Evolutionary conservation across 2,113 vertebrate genomes (phyloP), one percentile per base, ranked within the genome.

Genomic region (Sinocyclocheilus maitianheensis): DNA sequence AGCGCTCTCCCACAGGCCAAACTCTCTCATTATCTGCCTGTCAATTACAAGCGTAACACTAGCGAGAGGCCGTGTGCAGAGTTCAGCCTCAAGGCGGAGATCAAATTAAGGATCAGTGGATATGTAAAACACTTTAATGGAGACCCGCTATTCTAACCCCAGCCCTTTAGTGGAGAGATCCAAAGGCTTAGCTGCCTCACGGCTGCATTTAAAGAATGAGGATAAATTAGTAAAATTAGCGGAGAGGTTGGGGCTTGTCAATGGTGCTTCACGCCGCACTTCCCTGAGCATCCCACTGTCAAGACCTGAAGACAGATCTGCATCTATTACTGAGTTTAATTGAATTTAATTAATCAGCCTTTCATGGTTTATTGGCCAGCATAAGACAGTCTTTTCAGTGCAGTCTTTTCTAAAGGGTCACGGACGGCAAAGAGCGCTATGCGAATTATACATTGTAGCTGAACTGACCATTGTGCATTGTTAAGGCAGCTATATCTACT

Each of bases 71-170:
- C 77, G 71, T 77, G 76, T 60, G 16, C 65, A 80, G 75, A 77
- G 53, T 24, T 65, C 80, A 69, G 80, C 81, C 71, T 51, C 6
- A 63, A 83, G 78, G 78, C 60, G 63, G 77, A 84, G 85, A 87
- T 74, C 69, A 81, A 62, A 88, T 87, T 76, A 85, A 78, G 16
- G 77, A 84, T 82, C 81, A 85, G 67, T 24, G 30, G 77, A 77
- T 79, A 85, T 85, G 82, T 62, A 86, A 82, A 83, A 40, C 40
- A 48, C 81, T 67, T 72, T 88, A 88, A 91, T 87, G 80, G 77
- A 83, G 60, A 80, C n/a, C 46, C 37, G 80, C 89, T 88, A 46
- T 79, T 88, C 82, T 86, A 88, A 85, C 82, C 71, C 58, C 11
- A 51, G 16, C 69, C 46, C 76, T 86, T 80, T 43, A 81, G 85